Percentiles rank a stretch among this genome's conserved stretches.
Evolutionary conservation across 2,113 vertebrate genomes (phyloP).

Genomic region (Pandion haliaetus): DNA sequence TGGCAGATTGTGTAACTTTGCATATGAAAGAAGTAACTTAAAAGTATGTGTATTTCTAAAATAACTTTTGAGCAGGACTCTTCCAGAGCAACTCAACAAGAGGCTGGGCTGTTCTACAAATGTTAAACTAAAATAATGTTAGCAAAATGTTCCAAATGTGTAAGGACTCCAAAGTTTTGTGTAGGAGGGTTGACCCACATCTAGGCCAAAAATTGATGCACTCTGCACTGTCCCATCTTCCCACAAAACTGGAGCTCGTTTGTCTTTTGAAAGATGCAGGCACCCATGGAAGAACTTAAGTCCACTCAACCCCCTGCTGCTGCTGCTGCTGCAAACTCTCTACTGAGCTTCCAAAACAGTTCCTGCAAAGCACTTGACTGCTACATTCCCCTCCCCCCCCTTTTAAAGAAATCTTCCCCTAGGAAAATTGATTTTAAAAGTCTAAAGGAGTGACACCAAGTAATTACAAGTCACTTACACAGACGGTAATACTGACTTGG

Average conservation of each 20-base stretch:
- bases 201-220: accelerated
- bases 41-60: neutral
- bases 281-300: neutral
- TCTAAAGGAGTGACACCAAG: neutral
- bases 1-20: no score
- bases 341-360: neutral
- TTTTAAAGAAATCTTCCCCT: neutral
- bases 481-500: accelerated
- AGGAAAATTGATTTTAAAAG: accelerated
- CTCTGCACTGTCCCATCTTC: neutral
- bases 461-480: no score
- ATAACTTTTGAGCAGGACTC: neutral
- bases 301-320: neutral
- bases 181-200: no score
- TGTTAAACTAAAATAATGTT: accelerated
- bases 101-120: accelerated
- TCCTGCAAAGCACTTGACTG: neutral
- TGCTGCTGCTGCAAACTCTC: neutral
- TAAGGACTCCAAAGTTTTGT: neutral
- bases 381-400: accelerated
- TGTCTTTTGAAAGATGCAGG: no score
- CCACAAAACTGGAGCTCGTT: accelerated
- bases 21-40: neutral
- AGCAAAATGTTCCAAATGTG: neutral
- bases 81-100: neutral